Evolutionary conservation across 1,140 invertebrate species (phyloP), one percentile per base, ranked within the genome.

Genomic region (Pseudobourletiella spinata): DNA sequence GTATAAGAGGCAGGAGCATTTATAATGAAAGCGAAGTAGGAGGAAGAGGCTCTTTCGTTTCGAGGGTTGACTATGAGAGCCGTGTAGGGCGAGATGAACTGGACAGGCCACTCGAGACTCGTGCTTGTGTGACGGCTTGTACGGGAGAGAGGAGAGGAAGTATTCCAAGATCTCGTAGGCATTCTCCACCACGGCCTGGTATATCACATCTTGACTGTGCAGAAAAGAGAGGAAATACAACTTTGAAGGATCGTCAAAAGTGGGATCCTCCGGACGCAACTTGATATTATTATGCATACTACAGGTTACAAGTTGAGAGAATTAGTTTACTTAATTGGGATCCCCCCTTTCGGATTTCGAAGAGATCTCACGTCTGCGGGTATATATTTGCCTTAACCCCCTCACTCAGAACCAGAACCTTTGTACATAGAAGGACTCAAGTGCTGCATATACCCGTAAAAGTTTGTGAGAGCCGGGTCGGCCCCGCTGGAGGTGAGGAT

Each of bases 371-470:
- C n/a, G n/a, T n/a, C n/a, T n/a, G n/a, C n/a, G n/a, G n/a, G n/a
- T n/a, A n/a, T n/a, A n/a, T n/a, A n/a, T n/a, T n/a, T n/a, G n/a
- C n/a, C n/a, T n/a, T n/a, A n/a, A n/a, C n/a, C n/a, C n/a, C n/a
- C n/a, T n/a, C n/a, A n/a, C n/a, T n/a, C n/a, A n/a, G n/a, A n/a
- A n/a, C n/a, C n/a, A n/a, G n/a, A n/a, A n/a, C n/a, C n/a, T n/a
- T n/a, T n/a, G n/a, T n/a, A n/a, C n/a, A n/a, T n/a, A n/a, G n/a
- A n/a, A n/a, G n/a, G n/a, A n/a, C n/a, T n/a, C n/a, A n/a, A n/a
- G n/a, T n/a, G n/a, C n/a, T n/a, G n/a, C n/a, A n/a, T n/a, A n/a
- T 63, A 70, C 68, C 65, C 68, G 30, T 70, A 70, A 54, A 70
- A 70, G 42, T 67, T 67, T 16, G 56, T 65, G 8, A 16, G 18